Evolutionary conservation across 2,888 invertebrate genomes (phyloP).

Genomic region (Agelastica alni): DNA sequence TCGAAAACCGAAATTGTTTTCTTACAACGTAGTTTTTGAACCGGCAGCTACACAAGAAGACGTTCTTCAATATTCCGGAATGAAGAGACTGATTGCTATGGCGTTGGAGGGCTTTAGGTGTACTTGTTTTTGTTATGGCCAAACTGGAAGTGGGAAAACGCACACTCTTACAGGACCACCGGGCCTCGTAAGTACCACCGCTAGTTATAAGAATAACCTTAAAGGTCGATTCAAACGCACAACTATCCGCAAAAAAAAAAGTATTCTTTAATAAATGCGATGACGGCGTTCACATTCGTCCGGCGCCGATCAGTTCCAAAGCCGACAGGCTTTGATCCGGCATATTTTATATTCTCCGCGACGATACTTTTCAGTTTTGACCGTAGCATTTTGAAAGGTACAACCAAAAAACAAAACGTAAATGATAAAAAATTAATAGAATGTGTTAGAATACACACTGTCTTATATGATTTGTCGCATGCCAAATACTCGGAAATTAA

Average conservation of each 20-base stretch:
- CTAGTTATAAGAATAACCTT: too few species aligned
- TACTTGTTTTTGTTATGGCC: conserved; percentile 95
- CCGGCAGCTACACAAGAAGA: conserved; percentile 86
- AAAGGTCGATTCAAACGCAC: background rate
- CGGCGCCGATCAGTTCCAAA: too few species aligned
- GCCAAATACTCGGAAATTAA: background rate
- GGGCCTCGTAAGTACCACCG: conserved; percentile 66
- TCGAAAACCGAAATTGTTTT: conserved; percentile 83
- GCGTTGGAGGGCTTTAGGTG: conserved; percentile 92
- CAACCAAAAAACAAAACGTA: background rate
- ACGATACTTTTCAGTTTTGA: background rate
- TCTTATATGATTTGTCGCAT: background rate
- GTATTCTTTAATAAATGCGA: too few species aligned
- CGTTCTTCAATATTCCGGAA: conserved; percentile 86
- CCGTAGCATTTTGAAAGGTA: background rate
- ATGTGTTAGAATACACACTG: background rate
- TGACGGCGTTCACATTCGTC: too few species aligned
- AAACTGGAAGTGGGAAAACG: conserved; percentile 96
- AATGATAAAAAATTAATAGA: background rate
- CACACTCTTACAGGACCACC: conserved; percentile 94
- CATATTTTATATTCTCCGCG: background rate
- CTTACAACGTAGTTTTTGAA: conserved; percentile 93
- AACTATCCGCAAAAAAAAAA: too few species aligned
- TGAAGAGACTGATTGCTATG: conserved; percentile 90
- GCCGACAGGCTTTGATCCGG: background rate